Evolutionary conservation across 2,797 vertebrate genomes (phyloP), one percentile per base, ranked within the genome.

Genomic region (Nothura maculosa): DNA sequence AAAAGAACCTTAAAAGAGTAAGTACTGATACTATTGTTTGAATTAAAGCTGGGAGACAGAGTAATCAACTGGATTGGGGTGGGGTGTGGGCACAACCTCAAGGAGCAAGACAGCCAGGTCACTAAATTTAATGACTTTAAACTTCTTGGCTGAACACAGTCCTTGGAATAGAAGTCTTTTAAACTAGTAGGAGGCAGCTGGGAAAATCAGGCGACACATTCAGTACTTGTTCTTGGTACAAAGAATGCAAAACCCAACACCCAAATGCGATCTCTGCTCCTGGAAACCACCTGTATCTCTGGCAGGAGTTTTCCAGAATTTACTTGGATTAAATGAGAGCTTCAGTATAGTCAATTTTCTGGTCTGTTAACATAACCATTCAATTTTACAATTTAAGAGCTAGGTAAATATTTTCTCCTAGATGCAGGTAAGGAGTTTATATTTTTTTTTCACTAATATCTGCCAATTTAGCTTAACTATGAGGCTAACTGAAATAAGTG

Each of bases 121-220:
- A 5, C 17, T 66, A 11, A 20, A 15, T 21, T 47, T 61, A 12
- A 1, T 2, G 30, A 19, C 3, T 13, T 52, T 4, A 1, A 2
- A 1, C 5, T 81, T 48, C 50, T 61, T 68, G 48, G 17, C 48
- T 61, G 32, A 7, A 62, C 8, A 7, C 3, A 34, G 63, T 8
- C 30, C 28, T 62, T 42, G 24, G 72, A 30, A 62, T 75, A 25
- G 13, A 55, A 5, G 5, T 40, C 1, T 38, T 67, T 47, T 67
- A 83, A 82, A 22, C 19, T 9, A 58, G 1, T 10, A 8, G 27
- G 19, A 69, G 12, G 34, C 64, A 24, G 30, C 21, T 21, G 6
- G 19, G 42, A 83, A 68, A 69, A 67, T 61, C 16, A 24, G 40
- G 34, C 22, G 5, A 32, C 1, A 0, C 11, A 4, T 40, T 91